Base-by-base conservation (phyloP, 53 echinoderm and acorn worm species). In the Zoroaster sp. region DNA sequence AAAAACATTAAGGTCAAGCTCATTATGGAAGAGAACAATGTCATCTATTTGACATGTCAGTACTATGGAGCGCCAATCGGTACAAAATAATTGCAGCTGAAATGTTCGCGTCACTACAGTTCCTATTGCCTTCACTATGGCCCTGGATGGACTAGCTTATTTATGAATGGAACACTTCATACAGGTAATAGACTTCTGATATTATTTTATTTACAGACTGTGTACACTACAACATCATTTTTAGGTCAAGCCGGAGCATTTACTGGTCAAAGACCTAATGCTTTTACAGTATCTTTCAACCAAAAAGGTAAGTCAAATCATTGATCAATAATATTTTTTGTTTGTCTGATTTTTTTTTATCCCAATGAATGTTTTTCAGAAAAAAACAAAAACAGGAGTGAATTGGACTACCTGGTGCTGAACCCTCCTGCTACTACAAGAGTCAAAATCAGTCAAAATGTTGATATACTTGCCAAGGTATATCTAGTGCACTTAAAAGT, bases 241-340 rank as follows among this genome's bases (percentile, higher is more conserved):
- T 70, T 92, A 14, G 95, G 94, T 9, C 94, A 98, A 37, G 89
- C 94, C 17, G 98, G 98, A 20, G 72, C 82, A 8, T 94, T 92
- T 53, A 98, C 98, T 3, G 98, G 98, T 20, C 94, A 94, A 90
- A 95, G 86, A 70, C 95, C 98, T 3, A 89, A 98, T 65, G 93
- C 72, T 4, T 98, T 96, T 63, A 92, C 98, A 21, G 83, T 94
- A 20, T 92, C 90, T 13, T 74, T 95, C 4, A 94, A 95, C 78
- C 93, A 98, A 45, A 89, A 95, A 94, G 90, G 98, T 98, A 78
- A 90, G 45, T 32, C 21, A 30, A 44, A 44, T 66, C 20, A 21
- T 14, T 21, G 14, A 14, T 21, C 36, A 4, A 69, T 14, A 33
- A 35, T 33, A 34, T 9, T 66, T 25, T 66, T 21, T 66, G 25